Conservation (phyloP, 2,113 vertebrate species). For the Petaurus breviceps region DNA sequence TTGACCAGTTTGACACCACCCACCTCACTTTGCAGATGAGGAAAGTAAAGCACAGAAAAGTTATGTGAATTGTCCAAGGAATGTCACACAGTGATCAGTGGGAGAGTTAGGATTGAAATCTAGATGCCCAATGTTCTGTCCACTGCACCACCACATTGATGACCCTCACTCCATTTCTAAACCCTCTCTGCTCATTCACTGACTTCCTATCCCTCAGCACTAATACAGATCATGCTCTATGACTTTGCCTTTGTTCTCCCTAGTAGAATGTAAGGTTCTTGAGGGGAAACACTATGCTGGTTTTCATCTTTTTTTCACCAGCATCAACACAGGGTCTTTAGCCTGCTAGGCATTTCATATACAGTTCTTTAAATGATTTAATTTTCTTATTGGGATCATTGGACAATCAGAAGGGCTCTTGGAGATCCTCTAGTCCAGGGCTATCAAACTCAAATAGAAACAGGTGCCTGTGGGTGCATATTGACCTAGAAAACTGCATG, state of each 20-base stretch:
- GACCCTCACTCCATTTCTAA: background rate
- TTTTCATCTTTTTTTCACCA: background rate
- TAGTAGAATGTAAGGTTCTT: background rate
- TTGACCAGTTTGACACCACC: background rate
- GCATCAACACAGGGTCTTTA: background rate
- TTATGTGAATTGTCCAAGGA: background rate
- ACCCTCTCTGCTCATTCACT: background rate
- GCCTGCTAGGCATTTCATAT: background rate
- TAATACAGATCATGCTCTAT: background rate
- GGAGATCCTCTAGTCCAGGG: too few species aligned
- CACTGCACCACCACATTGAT: background rate
- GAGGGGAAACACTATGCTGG: background rate
- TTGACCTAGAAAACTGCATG: too few species aligned
- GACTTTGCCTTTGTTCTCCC: background rate
- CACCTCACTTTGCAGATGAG: background rate
- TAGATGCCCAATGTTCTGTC: background rate
- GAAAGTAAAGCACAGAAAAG: background rate
- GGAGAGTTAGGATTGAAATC: background rate
- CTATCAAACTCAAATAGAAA: too few species aligned
- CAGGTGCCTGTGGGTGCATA: too few species aligned
- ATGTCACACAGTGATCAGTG: background rate
- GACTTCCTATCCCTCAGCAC: background rate
- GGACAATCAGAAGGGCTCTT: background rate
- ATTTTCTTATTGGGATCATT: background rate
- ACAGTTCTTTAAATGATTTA: background rate